These are phyloP conservation scores for Cercopithecus petaurista DNA, from an alignment of 2,797 vertebrate species.

Conservation along the genomic window DNA sequence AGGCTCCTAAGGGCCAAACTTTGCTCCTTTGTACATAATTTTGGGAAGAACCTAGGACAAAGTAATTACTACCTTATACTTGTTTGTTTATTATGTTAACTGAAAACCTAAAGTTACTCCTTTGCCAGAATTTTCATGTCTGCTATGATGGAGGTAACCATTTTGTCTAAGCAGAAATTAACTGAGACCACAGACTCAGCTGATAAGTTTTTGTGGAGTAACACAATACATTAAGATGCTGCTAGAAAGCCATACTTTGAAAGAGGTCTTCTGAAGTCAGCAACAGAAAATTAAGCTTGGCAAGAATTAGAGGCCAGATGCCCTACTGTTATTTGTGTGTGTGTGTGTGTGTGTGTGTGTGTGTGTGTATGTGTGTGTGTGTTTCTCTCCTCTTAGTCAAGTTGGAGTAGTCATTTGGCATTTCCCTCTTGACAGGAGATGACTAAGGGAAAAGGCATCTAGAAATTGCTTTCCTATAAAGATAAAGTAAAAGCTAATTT, in stretches of 20 bases:
- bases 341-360: background rate
- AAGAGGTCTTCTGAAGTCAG: constrained; percentile 1
- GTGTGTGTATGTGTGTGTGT: too few species aligned
- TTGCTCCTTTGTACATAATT: background rate
- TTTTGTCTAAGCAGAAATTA: background rate
- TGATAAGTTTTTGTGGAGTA: background rate
- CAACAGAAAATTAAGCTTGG: constrained; percentile 1
- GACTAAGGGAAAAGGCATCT: background rate
- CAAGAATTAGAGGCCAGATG: background rate
- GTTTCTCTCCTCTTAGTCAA: background rate
- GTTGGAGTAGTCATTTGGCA: background rate
- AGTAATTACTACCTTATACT: background rate
- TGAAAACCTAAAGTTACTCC: background rate
- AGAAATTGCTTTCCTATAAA: constrained; percentile 47
- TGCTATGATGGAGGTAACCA: background rate
- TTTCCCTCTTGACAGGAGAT: background rate
- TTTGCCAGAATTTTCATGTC: background rate
- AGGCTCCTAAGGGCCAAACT: background rate
- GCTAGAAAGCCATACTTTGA: background rate
- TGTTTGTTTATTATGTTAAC: background rate
- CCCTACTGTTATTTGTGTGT: background rate
- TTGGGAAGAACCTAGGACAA: background rate
- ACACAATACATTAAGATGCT: background rate
- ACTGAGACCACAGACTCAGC: background rate
- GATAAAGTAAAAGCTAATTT: constrained; percentile 55